These are phyloP conservation scores for Didymodactylos carnosus DNA, from an alignment of 2,888 invertebrate species.

Conservation along the genomic window DNA sequence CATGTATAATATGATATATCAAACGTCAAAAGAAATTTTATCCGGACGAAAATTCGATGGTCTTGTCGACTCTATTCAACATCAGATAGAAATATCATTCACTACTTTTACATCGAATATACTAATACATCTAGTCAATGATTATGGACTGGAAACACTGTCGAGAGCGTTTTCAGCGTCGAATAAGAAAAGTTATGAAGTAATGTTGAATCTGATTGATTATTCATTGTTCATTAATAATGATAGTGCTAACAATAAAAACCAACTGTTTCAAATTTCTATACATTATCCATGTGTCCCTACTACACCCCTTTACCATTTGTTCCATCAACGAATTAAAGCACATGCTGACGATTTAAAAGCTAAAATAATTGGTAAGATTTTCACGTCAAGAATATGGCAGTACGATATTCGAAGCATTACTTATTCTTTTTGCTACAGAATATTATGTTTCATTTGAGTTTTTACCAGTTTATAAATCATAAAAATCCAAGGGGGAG, in stretches of 20 bases:
- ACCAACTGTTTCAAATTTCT: neutral
- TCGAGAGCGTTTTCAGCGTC: neutral
- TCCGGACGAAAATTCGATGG: neutral
- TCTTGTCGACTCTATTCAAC: neutral
- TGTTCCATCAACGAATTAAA: neutral
- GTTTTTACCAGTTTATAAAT: no score
- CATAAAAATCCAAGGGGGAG: no score
- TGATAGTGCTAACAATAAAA: neutral
- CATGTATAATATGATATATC: neutral
- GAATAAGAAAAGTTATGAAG: neutral
- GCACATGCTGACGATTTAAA: neutral
- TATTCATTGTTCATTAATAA: neutral
- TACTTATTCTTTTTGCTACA: no score
- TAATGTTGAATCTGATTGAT: neutral
- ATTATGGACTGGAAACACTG: neutral
- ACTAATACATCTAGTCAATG: neutral
- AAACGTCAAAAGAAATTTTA: neutral
- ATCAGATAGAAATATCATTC: neutral
- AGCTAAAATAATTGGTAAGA: no score
- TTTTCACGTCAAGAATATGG: no score
- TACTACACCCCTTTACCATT: neutral
- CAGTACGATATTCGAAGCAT: no score
- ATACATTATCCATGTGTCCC: neutral
- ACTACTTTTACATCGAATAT: neutral
- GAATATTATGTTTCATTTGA: no score